Evolutionary conservation across 2,113 vertebrate species (phyloP), one percentile per base, ranked within the genome.

Genomic region (Psettodes erumei): DNA sequence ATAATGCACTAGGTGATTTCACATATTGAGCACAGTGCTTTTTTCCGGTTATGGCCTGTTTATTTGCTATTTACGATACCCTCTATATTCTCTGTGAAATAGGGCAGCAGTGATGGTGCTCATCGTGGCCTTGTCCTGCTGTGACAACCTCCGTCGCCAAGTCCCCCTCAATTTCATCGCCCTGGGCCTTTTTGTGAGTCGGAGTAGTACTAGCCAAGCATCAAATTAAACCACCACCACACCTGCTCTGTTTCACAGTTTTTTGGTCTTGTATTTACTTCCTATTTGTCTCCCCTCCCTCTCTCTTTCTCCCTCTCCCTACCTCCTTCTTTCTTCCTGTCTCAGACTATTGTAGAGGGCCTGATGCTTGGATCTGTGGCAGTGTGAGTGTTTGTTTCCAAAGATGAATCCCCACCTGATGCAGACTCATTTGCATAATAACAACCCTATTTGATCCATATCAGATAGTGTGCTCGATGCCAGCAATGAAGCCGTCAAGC

Each of bases 181-280:
- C 59, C 93, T 96, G 76, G 87, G 82, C 38, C 23, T 96, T 53
- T 96, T 96, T 93, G 96, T 97, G 93, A 96, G 95, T 96, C 82
- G 62, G 77, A 4, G 38, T 70, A 30, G 75, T 56, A 56, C 59
- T 80, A 86, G 77, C 75, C 81, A 79, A 74, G 79, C 90, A 82
- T 83, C 81, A 87, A 80, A 84, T 84, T 33, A 87, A 75, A 65
- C 18, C 71, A 37, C 62, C 62, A 53, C 25, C 59, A 33, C 68
- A 77, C 67, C 80, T 84, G 70, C 70, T 82, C 55, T 70, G 18
- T 70, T 86, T 77, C 71, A 76, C 68, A 8, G 40, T 47, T 48
- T 38, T 45, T 61, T 32, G 8, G 12, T 56, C 25, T 21, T 53
- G 54, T 77, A 56, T 85, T 82, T 81, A 81, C 80, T 55, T 78